Conservation (phyloP, 1,140 invertebrate species). For the Neodiprion lecontei region DNA sequence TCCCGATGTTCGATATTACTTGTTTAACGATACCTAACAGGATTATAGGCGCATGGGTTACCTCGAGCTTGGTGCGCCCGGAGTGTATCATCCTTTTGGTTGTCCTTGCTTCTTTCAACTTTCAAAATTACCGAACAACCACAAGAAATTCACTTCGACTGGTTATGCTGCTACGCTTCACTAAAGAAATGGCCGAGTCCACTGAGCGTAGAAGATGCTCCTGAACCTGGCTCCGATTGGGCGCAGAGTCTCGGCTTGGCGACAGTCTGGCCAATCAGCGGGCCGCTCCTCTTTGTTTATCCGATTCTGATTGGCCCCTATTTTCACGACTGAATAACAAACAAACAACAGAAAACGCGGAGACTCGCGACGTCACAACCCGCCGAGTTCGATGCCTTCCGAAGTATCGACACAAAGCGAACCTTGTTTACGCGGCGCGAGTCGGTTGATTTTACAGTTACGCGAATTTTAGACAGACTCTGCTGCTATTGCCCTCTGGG, state of each 20-base stretch:
- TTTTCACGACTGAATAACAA: constrained; percentile 35
- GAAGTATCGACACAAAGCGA: constrained; percentile 2
- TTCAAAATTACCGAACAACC: constrained; percentile 55
- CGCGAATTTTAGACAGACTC: too few relatives aligned
- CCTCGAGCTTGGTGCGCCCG: constrained; percentile 62
- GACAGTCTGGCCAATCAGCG: constrained; percentile 50
- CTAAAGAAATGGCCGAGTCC: constrained; percentile 60
- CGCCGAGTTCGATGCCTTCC: constrained; percentile 1
- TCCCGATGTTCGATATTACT: neutral
- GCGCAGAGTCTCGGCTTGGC: constrained; percentile 46
- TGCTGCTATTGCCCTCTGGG: too few relatives aligned
- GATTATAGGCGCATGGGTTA: constrained; percentile 41
- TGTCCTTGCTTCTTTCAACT: constrained; percentile 61
- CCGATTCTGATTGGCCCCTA: constrained; percentile 45
- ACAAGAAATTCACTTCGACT: constrained; percentile 32
- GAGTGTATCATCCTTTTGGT: constrained; percentile 65
- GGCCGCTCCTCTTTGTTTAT: constrained; percentile 48
- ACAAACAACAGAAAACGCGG: neutral
- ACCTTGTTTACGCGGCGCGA: neutral
- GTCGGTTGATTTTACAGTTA: too few relatives aligned
- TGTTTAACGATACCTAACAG: constrained; percentile 7
- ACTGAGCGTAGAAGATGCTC: constrained; percentile 45
- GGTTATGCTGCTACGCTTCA: constrained; percentile 34
- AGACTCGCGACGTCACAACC: neutral
- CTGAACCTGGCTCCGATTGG: constrained; percentile 37